Percentiles rank a stretch among this genome's conserved stretches.
These are phyloP conservation scores for rabbit (Oryctolagus cuniculus) DNA, from an alignment of 2,113 vertebrate genomes.

Conservation along the genomic window DNA sequence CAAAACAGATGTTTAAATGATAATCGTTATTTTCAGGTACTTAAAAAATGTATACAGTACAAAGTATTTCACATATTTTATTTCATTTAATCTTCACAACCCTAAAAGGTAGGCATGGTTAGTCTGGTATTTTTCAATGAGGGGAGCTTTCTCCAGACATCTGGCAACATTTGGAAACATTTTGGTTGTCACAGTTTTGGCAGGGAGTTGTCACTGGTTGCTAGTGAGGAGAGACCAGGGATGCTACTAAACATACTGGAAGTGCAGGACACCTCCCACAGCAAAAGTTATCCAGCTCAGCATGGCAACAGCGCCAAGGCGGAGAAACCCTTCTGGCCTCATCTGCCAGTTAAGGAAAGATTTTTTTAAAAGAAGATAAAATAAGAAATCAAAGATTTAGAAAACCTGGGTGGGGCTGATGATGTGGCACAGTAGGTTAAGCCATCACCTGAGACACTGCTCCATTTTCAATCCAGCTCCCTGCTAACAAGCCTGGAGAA, in stretches of 20 bases:
- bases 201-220: not conserved
- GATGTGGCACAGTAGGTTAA: no score
- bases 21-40: not conserved
- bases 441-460: no score
- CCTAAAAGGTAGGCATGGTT: conserved; percentile 4
- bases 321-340: not conserved
- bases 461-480: no score
- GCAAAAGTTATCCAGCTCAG: not conserved
- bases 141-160: not conserved
- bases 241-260: not conserved
- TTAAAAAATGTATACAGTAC: not conserved
- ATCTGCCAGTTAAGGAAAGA: not conserved
- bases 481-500: no score
- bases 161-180: not conserved
- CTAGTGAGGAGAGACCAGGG: not conserved
- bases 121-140: not conserved
- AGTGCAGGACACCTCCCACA: not conserved
- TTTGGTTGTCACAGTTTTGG: not conserved
- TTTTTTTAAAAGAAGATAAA: no score
- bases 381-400: not conserved
- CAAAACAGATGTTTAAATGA: conserved; percentile 32
- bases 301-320: not conserved
- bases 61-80: conserved; percentile 7
- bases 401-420: not conserved
- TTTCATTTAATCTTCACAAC: conserved; percentile 12